Base-by-base conservation (phyloP, 2,797 vertebrate genomes). In the Rhinophrynus dorsalis region DNA sequence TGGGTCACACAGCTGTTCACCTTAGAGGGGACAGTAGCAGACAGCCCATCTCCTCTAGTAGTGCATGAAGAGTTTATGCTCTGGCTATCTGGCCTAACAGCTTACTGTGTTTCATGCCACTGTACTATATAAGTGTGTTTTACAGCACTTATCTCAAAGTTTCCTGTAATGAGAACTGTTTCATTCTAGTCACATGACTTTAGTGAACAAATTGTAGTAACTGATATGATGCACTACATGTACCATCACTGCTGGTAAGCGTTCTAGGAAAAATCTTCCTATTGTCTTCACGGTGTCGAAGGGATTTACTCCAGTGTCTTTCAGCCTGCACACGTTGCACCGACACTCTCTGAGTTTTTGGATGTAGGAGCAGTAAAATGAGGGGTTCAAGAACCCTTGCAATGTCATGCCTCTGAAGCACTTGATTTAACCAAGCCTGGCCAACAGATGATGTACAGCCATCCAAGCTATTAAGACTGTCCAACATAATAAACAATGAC, bases 401-500 rank as follows among this genome's bases (percentile, higher is more conserved):
- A 24, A 99, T 97, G 74, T 99, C 97, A 60, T 99, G 97, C 81
- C 97, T 95, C 81, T 99, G 97, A 32, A 99, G 92, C 13, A 98
- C 95, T 81, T 99, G 97, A 83, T 94, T 96, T 55, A 99, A 82
- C 97, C 97, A 99, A 50, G 95, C 96, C 76, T 96, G 94, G 58
- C 95, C 96, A 68, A 98, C 95, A 29, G 97, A 94, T 64, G 94
- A 97, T 0, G 92, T 94, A 11, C 94, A 97, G 10, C 95, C 93
- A 82, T 99, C 97, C 76, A 96, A 93, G 71, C 94, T 98, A 78
- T 94, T 96, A 59, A 99, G 90, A 80, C 97, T 96, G 79, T 99
- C 97, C 26, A 99, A 80, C 97, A 99, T 98, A 81, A 99, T 98
- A 85, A 98, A 98, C 1, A 99, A 88, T 80, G 97, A 99, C 77